A percentile compares a stretch with the other conserved stretches of the same genome.
Conservation (phyloP, 1,140 invertebrate species). For the Mesaphorura yosii region DNA sequence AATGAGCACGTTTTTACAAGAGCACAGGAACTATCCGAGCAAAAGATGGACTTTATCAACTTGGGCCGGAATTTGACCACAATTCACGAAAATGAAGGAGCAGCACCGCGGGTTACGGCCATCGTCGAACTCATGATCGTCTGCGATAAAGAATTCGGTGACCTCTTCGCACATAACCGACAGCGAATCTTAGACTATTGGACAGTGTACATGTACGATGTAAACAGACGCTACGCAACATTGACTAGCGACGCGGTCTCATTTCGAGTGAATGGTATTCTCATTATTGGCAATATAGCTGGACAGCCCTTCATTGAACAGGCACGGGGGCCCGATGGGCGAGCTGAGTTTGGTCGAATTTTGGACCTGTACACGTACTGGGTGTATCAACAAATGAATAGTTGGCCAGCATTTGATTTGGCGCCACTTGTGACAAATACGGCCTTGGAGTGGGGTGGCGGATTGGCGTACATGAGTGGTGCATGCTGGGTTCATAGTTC, state of each 20-base stretch:
- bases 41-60: too few species aligned
- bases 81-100: too few species aligned
- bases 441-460: constrained; percentile 12
- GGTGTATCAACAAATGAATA: constrained; percentile 1
- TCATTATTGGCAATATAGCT: background rate
- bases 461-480: constrained; percentile 7
- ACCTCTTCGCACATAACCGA: constrained; percentile 7
- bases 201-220: constrained; percentile 14
- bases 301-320: constrained; percentile 19
- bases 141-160: constrained; percentile 9
- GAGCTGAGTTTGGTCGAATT: constrained; percentile 10
- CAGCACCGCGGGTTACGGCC: background rate
- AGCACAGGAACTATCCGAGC: too few species aligned
- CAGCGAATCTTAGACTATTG: constrained; percentile 6
- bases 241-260: constrained; percentile 4
- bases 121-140: background rate
- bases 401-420: constrained; percentile 1
- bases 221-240: constrained; percentile 10
- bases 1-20: too few species aligned
- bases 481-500: constrained; percentile 2
- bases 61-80: too few species aligned
- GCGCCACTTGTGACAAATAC: constrained; percentile 12
- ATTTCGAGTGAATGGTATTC: constrained; percentile 6
- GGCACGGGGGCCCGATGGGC: constrained; percentile 12
- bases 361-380: constrained; percentile 2